Conservation (phyloP, 2,797 vertebrate species). For the Channa striata region DNA sequence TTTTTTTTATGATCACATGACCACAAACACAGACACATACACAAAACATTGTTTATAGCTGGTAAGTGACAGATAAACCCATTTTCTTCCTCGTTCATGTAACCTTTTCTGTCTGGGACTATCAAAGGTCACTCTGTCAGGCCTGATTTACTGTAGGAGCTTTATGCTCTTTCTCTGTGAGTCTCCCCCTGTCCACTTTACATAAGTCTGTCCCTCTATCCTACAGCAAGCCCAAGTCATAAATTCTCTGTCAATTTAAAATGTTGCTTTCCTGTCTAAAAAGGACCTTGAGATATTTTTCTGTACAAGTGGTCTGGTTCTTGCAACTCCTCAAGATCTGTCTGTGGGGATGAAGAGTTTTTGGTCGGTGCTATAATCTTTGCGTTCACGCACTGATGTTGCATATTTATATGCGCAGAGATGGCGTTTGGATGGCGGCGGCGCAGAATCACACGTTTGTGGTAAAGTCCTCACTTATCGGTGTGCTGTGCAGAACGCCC, state of each 20-base stretch:
- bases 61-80: constrained; percentile 75
- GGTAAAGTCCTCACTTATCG: no score
- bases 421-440: no score
- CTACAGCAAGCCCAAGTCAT: constrained; percentile 18
- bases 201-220: constrained; percentile 25
- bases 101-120: constrained; percentile 81
- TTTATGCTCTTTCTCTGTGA: constrained; percentile 1
- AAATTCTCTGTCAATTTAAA: constrained; percentile 30
- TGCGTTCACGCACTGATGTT: no score
- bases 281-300: constrained; percentile 5
- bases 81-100: constrained; percentile 70
- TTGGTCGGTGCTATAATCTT: no score
- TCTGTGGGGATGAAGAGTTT: no score
- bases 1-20: constrained; percentile 44
- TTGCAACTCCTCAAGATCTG: no score
- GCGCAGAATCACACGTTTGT: no score
- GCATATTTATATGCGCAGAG: no score
- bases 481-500: no score
- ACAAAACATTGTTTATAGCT: constrained; percentile 59
- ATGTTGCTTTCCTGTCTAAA: constrained; percentile 29
- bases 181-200: background rate
- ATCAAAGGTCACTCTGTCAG: constrained; percentile 81
- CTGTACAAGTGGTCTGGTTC: background rate
- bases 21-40: constrained; percentile 25
- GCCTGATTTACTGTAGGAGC: constrained; percentile 76